Evolutionary conservation across 2,113 vertebrate genomes (phyloP), one percentile per base, ranked within the genome.

Genomic region (Neoarius graeffei): DNA sequence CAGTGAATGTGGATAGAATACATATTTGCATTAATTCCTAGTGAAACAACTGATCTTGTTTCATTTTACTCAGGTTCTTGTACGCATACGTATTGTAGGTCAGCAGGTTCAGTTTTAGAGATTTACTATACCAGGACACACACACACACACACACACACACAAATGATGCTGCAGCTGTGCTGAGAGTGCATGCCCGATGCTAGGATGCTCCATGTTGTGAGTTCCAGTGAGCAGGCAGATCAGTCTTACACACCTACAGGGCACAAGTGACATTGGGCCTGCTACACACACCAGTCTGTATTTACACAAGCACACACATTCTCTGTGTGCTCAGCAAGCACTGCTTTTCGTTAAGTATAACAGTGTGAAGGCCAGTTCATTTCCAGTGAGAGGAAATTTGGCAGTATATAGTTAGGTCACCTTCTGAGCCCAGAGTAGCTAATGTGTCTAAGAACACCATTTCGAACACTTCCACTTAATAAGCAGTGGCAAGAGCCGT

Each of bases 391-490:
- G 83, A 86, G 79, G 60, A 76, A 82, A 66, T 50, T 69, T 82
- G 74, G 80, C 74, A 80, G n/a, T 76, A 35, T 59, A 8, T 50
- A 67, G 20, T 67, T 60, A 81, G 87, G 82, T 79, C 84, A 86
- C 60, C 85, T 89, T 42, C 62, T 86, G 85, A 27, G 60, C 42
- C 73, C 57, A 25, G 50, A n/a, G 60, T 30, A 20, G 60, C 35
- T 82, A 74, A 86, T 64, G 85, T 56, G 73, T 69, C 66, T 82
- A 57, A 74, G 77, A 82, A 62, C 48, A 48, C 62, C 80, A 64
- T 73, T 83, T 30, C n/a, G 74, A 74, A 86, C 57, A 81, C 57
- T 74, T 74, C 76, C 54, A 83, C 48, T 86, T 89, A 89, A 83
- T 89, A 89, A 85, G 9, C 69, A 76, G 54, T 76, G 20, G 30